A percentile compares a stretch with the other conserved stretches of the same genome.
Conservation (phyloP, 1,140 invertebrate genomes). For the Pogonus chalceus region DNA sequence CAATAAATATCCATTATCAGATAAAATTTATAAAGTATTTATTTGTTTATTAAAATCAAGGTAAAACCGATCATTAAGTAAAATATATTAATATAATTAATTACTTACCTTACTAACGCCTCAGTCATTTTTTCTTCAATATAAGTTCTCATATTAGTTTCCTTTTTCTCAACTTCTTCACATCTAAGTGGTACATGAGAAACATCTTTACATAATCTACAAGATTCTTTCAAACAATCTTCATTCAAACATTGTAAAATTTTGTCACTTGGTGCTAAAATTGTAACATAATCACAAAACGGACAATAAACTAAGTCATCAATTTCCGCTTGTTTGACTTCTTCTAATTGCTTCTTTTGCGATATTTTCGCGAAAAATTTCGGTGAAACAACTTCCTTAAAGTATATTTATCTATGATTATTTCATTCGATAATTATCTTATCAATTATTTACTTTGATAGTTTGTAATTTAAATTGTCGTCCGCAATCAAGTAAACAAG, state of each 20-base stretch:
- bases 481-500: slow-evolving; percentile 40
- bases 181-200: slow-evolving; percentile 55
- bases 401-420: background rate
- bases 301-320: slow-evolving; percentile 53
- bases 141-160: slow-evolving; percentile 42
- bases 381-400: slow-evolving; percentile 36
- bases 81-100: no score
- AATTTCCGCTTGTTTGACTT: slow-evolving; percentile 47
- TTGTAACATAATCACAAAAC: slow-evolving; percentile 53
- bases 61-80: no score
- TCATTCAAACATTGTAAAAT: slow-evolving; percentile 54
- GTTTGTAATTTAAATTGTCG: slow-evolving; percentile 37
- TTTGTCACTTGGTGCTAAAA: slow-evolving; percentile 45
- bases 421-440: background rate
- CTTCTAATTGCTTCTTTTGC: slow-evolving; percentile 43
- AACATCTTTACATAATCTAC: slow-evolving; percentile 48
- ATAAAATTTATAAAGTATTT: no score
- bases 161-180: slow-evolving; percentile 48
- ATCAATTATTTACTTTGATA: slow-evolving; percentile 33
- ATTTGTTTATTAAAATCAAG: no score
- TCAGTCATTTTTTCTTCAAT: slow-evolving; percentile 58
- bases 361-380: slow-evolving; percentile 45
- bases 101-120: slow-evolving; percentile 47
- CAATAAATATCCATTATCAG: no score
- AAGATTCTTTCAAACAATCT: slow-evolving; percentile 55